Evolutionary conservation across 1,140 invertebrate species (phyloP), one percentile per base, ranked within the genome.

Genomic region (Drosophila setifemur): DNA sequence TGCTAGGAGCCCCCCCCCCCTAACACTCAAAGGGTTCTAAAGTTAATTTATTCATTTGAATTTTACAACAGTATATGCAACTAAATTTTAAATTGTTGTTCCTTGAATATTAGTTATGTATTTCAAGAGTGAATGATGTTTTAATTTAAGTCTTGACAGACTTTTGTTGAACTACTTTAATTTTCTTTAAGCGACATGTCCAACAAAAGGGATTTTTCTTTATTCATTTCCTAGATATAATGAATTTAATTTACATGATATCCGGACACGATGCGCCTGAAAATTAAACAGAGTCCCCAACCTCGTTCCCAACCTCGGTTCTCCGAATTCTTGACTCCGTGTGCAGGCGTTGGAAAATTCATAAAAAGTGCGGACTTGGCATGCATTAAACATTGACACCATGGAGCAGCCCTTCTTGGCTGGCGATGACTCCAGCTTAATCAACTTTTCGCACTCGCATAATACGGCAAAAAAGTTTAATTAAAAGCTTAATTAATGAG

Each of bases 401-500:
- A 23, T 18, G 3, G n/a, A 39, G 55, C 47, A 39, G 55, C 47
- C 45, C 35, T 50, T 33, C 31, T 14, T 16, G 12, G 8, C 12
- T 42, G 42, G 12, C 7, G 25, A 23, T 49, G 45, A 35, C 16
- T 44, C 60, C 39, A 61, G 71, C 75, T 86, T 85, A 85, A 85
- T 86, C 81, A 85, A 86, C 82, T 85, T 86, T 69, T 81, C 79
- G 74, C 78, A 82, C 79, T 86, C 70, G 48, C 75, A 57, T 86
- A 63, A 79, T 67, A 85, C 64, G 54, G 57, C 57, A 72, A 61
- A 76, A n/a, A 85, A 85, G 81, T 85, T 86, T 86, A 86, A 85
- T 85, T 85, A 85, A 86, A 86, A 85, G 75, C 71, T 53, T 79
- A 85, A 85, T 85, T 85, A 85, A 85, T 79, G 79, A 55, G 40